These are phyloP conservation scores for Pelochelys cantorii DNA, from an alignment of 2,797 vertebrate genomes.

Conservation along the genomic window DNA sequence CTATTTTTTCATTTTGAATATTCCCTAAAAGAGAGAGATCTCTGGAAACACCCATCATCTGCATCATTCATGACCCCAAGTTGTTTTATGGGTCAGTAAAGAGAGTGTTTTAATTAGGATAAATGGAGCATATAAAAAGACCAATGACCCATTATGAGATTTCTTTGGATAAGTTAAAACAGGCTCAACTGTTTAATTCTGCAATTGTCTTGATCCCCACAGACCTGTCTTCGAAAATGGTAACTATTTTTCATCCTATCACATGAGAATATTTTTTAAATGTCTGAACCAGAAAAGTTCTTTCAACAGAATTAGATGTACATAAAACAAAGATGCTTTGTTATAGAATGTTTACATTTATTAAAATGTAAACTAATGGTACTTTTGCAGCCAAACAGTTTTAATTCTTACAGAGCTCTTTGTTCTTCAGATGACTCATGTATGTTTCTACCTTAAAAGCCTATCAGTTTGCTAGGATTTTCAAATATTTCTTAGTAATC, in stretches of 20 bases:
- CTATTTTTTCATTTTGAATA: constrained; percentile 56
- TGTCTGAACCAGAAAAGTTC: background rate
- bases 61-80: constrained; percentile 73
- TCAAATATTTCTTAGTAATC: constrained; percentile 17
- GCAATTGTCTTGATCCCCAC: constrained; percentile 16
- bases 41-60: constrained; percentile 61
- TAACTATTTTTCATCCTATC: constrained; percentile 25
- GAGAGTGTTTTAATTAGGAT: constrained; percentile 77
- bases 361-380: background rate
- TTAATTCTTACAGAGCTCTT: background rate
- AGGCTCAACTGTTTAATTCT: constrained; percentile 59
- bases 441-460: constrained; percentile 17
- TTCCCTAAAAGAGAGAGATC: constrained; percentile 42
- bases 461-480: background rate
- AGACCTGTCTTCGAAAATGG: constrained; percentile 38
- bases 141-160: constrained; percentile 73
- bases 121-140: constrained; percentile 80
- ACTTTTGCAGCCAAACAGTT: background rate
- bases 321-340: background rate
- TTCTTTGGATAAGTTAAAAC: constrained; percentile 56
- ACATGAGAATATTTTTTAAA: constrained; percentile 12
- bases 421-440: background rate
- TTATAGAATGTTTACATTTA: background rate
- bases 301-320: constrained; percentile 5
- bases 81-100: constrained; percentile 70